Base-by-base conservation (phyloP, 2,888 invertebrate genomes). In the Drosophila helvetica region DNA sequence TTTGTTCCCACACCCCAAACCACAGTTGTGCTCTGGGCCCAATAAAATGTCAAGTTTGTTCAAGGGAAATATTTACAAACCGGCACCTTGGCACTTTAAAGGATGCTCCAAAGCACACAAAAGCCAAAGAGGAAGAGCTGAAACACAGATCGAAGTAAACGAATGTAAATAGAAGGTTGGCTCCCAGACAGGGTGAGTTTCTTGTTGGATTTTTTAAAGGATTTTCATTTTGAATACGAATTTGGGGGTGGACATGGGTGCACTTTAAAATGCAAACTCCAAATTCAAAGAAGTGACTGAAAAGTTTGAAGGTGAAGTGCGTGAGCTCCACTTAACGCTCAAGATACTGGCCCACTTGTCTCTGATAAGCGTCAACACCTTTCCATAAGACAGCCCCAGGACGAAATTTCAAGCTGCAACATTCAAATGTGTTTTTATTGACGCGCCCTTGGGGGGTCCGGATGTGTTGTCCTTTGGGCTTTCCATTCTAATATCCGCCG, bases 401-500 rank as follows among this genome's bases (percentile, higher is more conserved):
- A 51, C 56, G 46, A 51, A 55, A 54, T 55, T 48, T 43, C 18
- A 42, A 38, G 38, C n/a, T 56, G 51, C 75, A 69, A 75, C 75
- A 82, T 83, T 86, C 70, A 80, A 88, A 86, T 83, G 88, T 78
- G 81, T 78, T 86, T 82, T 86, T 83, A 88, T 88, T 86, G 83
- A 80, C 80, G 88, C 69, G 61, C 65, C 83, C 80, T 70, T 48
- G 61, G 80, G 83, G 73, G 82, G 83, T 27, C 63, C 88, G 83
- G 88, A 83, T 83, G 74, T 86, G 79, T 89, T 89, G 86, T 90
- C 90, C 89, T 86, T 83, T 86, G 81, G 79, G 79, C 84, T 90
- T 89, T 85, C 59, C 74, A 73, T 78, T 85, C 83, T 77, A 90
- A 90, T 90, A 91, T 90, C 90, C 91, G 90, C 90, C 90, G 90